These are phyloP conservation scores for Phenganax marumi DNA, from an alignment of 92 coral and sea anemone species.

Conservation along the genomic window DNA sequence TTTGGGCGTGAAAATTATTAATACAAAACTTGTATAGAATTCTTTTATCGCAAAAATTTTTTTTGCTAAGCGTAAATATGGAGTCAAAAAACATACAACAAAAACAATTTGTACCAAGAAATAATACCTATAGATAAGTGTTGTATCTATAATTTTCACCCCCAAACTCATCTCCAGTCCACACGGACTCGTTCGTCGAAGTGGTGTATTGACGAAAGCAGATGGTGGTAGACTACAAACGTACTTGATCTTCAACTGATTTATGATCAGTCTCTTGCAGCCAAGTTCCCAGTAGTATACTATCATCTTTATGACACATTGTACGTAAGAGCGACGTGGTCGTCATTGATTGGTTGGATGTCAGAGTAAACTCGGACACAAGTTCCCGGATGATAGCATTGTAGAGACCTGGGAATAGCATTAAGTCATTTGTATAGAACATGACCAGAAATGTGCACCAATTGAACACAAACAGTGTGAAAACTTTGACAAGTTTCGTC, in stretches of 20 bases:
- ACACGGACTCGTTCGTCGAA: too few species aligned
- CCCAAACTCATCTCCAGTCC: too few species aligned
- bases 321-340: slow-evolving; percentile 87
- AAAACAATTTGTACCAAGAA: too few species aligned
- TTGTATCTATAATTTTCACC: too few species aligned
- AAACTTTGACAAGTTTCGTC: too few species aligned
- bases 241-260: slow-evolving; percentile 96
- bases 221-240: background rate
- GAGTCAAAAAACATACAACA: too few species aligned
- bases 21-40: too few species aligned
- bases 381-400: slow-evolving; percentile 84
- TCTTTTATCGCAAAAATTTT: too few species aligned
- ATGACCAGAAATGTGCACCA: background rate
- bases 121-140: too few species aligned
- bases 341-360: slow-evolving; percentile 90
- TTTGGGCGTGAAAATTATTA: too few species aligned
- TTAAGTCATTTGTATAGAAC: background rate
- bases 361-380: slow-evolving; percentile 96
- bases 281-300: slow-evolving; percentile 93
- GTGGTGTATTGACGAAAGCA: background rate
- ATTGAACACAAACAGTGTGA: too few species aligned
- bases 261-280: slow-evolving; percentile 96
- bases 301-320: slow-evolving; percentile 94
- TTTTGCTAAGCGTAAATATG: too few species aligned
- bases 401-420: slow-evolving; percentile 64